Evolutionary conservation across 2,113 vertebrate genomes (phyloP).

Genomic region (Prionailurus bengalensis): DNA sequence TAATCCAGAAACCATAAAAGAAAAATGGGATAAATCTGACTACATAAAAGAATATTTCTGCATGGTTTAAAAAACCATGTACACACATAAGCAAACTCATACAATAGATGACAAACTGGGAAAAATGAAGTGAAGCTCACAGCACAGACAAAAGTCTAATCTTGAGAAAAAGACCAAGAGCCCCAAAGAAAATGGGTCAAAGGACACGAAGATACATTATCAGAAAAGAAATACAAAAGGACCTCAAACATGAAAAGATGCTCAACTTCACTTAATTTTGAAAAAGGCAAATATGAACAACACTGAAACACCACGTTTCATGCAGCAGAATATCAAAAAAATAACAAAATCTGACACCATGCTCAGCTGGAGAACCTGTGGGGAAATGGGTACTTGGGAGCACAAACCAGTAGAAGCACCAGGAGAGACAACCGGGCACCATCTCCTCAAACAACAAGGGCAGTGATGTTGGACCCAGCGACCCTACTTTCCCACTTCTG

Average conservation of each 20-base stretch:
- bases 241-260: neutral
- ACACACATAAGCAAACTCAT: neutral
- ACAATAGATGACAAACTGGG: neutral
- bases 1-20: constrained; percentile 16
- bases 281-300: neutral
- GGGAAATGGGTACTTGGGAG: neutral
- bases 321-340: neutral
- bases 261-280: neutral
- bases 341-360: neutral
- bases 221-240: neutral
- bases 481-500: neutral
- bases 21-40: neutral
- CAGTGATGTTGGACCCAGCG: neutral
- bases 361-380: neutral
- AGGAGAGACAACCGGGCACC: neutral
- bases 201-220: neutral
- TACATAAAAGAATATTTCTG: neutral
- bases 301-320: neutral
- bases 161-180: neutral
- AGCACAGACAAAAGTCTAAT: neutral
- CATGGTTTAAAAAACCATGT: neutral
- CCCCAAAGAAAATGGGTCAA: neutral
- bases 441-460: neutral
- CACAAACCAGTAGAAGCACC: neutral
- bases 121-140: constrained; percentile 12